These are phyloP conservation scores for Herpailurus yagouaroundi DNA, from an alignment of 2,113 vertebrate genomes.

Conservation along the genomic window DNA sequence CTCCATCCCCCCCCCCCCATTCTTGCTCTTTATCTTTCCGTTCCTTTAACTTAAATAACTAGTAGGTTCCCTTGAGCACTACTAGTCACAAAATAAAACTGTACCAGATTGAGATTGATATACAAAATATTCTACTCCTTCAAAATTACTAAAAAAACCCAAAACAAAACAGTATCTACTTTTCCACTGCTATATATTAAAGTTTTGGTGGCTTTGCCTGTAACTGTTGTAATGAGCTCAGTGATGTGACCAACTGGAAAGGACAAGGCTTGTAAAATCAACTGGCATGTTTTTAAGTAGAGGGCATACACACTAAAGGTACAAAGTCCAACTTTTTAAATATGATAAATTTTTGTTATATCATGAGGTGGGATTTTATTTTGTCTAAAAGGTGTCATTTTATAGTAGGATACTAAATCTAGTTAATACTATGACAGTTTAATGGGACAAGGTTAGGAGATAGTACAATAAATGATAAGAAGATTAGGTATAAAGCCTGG, in stretches of 20 bases:
- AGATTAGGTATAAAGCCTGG: neutral
- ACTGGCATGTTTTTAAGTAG: neutral
- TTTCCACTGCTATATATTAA: conserved; percentile 17
- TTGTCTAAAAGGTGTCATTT: neutral
- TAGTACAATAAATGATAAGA: neutral
- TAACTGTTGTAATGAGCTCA: neutral
- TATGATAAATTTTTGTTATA: neutral
- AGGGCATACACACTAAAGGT: neutral
- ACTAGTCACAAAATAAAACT: conserved; percentile 37
- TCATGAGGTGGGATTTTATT: neutral
- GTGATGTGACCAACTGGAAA: conserved; percentile 7
- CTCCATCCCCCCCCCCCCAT: neutral
- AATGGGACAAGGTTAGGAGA: neutral
- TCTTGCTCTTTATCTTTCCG: neutral
- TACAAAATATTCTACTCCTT: conserved; percentile 44
- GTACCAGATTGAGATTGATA: conserved; percentile 47
- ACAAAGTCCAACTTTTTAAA: neutral
- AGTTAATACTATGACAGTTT: neutral
- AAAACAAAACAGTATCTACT: neutral
- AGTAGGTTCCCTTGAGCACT: conserved; percentile 62
- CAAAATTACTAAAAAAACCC: conserved; percentile 1
- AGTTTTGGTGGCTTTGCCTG: neutral
- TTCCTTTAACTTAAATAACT: conserved; percentile 56
- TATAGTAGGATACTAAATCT: neutral
- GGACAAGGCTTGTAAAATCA: neutral